Conservation (phyloP, 2,113 vertebrate genomes). For the Poeciliopsis occidentalis region DNA sequence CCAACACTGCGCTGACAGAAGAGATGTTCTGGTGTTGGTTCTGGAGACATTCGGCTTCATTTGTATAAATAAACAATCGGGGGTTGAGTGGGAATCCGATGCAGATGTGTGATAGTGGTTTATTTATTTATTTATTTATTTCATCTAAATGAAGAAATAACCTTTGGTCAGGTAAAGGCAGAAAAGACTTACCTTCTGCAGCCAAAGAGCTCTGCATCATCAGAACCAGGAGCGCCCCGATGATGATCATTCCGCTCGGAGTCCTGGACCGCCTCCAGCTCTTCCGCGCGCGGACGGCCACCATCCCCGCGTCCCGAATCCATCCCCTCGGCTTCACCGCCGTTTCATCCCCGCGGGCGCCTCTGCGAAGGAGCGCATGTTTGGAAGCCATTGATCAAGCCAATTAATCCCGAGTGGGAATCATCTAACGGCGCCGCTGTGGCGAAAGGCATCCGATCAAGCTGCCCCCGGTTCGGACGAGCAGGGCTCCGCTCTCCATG, state of each 20-base stretch:
- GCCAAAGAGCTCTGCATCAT: constrained; percentile 73
- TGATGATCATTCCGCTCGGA: constrained; percentile 42
- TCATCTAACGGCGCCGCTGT: constrained; percentile 66
- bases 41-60: too few relatives aligned
- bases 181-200: constrained; percentile 70
- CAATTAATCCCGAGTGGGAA: constrained; percentile 65
- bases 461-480: constrained; percentile 60
- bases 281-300: constrained; percentile 34
- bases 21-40: background rate
- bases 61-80: background rate
- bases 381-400: constrained; percentile 79
- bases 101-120: background rate
- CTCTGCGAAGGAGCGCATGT: constrained; percentile 65
- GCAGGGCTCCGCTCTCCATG: constrained; percentile 67
- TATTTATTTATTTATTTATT: background rate
- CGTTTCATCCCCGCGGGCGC: constrained; percentile 33
- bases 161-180: constrained; percentile 50
- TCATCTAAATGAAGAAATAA: background rate
- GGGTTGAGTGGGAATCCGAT: too few relatives aligned
- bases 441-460: constrained; percentile 78
- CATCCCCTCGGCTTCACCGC: constrained; percentile 35
- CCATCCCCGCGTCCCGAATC: constrained; percentile 41
- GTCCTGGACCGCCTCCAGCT: constrained; percentile 52
- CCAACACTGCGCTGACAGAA: background rate
- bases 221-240: constrained; percentile 74